Percentiles rank a stretch among this genome's conserved stretches.
These are phyloP conservation scores for Euleptes europaea DNA, from an alignment of 2,113 vertebrate species.

Conservation along the genomic window DNA sequence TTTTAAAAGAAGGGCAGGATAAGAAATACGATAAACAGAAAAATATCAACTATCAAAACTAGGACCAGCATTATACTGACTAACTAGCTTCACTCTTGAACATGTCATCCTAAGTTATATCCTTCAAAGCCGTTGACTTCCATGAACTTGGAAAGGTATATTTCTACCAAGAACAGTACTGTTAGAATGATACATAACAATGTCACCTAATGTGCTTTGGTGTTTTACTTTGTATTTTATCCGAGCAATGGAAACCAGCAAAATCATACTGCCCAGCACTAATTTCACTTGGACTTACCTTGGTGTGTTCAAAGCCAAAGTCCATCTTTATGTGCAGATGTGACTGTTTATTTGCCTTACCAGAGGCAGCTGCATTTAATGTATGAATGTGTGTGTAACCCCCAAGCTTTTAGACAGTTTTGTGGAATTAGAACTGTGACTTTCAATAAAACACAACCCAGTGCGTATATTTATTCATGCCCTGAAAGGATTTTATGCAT, in stretches of 20 bases:
- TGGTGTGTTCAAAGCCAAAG: background rate
- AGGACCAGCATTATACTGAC: background rate
- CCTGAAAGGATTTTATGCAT: conserved; percentile 11
- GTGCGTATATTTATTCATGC: background rate
- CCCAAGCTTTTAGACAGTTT: background rate
- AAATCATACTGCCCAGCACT: background rate
- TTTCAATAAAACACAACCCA: background rate
- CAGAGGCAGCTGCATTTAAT: background rate
- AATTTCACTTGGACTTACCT: background rate
- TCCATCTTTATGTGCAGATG: background rate
- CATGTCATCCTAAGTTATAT: too few species aligned
- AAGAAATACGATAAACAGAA: too few species aligned
- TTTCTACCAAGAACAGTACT: too few species aligned
- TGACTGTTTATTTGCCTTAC: background rate
- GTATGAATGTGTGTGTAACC: background rate
- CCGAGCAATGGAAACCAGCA: background rate
- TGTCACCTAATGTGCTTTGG: background rate
- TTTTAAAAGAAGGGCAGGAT: too few species aligned
- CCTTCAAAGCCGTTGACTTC: too few species aligned
- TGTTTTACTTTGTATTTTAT: too few species aligned
- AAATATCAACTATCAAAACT: background rate
- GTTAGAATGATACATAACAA: background rate
- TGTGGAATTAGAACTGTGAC: background rate
- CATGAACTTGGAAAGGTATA: too few species aligned
- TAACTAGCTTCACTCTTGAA: background rate